These are phyloP conservation scores for Blera fallax DNA, from an alignment of 2,888 invertebrate species.

Conservation along the genomic window DNA sequence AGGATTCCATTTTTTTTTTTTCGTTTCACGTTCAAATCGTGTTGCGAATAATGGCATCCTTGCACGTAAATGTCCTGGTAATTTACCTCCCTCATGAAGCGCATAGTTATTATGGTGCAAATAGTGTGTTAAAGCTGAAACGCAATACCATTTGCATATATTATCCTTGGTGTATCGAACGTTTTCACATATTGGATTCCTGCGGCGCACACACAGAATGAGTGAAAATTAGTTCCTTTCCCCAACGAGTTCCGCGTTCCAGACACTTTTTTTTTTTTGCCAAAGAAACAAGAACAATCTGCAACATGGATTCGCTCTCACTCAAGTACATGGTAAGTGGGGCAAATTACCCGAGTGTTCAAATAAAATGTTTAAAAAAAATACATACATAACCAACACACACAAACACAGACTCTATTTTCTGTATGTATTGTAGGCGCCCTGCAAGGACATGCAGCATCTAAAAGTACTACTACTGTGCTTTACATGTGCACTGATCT, in stretches of 20 bases:
- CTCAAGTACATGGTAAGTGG: constrained; percentile 1
- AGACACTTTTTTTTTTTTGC: neutral
- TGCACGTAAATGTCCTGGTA: constrained; percentile 41
- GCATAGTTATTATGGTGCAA: constrained; percentile 27
- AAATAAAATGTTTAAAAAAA: constrained; percentile 12
- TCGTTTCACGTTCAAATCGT: constrained; percentile 35
- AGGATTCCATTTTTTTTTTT: constrained; percentile 14
- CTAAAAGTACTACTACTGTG: neutral
- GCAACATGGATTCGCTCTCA: constrained; percentile 33
- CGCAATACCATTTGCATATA: constrained; percentile 42
- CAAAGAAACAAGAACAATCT: constrained; percentile 1
- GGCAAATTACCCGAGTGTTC: constrained; percentile 26
- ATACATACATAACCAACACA: neutral
- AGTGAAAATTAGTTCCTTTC: constrained; percentile 5
- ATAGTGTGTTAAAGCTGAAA: constrained; percentile 35
- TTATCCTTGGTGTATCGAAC: constrained; percentile 8
- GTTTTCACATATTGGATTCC: constrained; percentile 31
- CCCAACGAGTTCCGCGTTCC: constrained; percentile 1
- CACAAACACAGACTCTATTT: neutral
- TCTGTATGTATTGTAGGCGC: neutral
- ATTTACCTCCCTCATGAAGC: neutral
- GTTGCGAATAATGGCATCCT: constrained; percentile 44
- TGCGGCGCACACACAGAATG: neutral
- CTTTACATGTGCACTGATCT: constrained; percentile 21
- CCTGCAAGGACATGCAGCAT: neutral